Evolutionary conservation across 2,797 vertebrate genomes (phyloP).

Genomic region (Tinamus major): DNA sequence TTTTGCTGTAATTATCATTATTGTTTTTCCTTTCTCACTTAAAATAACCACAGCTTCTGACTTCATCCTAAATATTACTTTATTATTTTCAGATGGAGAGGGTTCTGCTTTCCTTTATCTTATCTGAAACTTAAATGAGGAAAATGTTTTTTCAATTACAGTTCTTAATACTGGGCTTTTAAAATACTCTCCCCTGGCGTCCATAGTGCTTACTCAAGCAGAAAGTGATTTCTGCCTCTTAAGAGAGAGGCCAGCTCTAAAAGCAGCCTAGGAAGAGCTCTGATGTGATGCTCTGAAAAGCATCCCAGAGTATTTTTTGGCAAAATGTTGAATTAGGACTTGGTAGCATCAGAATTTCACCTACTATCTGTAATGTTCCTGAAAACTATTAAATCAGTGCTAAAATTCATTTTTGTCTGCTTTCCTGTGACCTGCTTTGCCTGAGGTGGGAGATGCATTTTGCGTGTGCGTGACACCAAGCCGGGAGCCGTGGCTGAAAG

Average conservation of each 20-base stretch:
- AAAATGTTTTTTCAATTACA: background rate
- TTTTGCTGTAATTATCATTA: background rate
- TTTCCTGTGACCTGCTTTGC: background rate
- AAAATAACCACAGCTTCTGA: background rate
- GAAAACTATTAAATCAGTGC: background rate
- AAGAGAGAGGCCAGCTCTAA: background rate
- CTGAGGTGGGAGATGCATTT: background rate
- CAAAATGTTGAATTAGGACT: constrained; percentile 1
- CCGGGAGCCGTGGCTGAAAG: background rate
- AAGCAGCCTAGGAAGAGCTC: background rate
- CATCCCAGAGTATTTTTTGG: background rate
- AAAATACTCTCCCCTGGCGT: background rate
- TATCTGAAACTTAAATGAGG: background rate
- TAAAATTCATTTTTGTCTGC: background rate
- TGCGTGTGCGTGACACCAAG: background rate
- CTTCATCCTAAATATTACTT: background rate
- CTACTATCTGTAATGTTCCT: background rate
- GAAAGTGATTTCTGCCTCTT: background rate
- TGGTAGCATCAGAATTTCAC: background rate
- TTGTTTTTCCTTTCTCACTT: background rate
- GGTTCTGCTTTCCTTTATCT: background rate
- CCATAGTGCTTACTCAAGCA: background rate
- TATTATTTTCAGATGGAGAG: background rate
- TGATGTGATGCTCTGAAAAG: fast-evolving
- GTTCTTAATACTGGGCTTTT: background rate